Percentiles rank a stretch among this genome's conserved stretches.
phyloP scores from a whole-genome alignment of 2,888 invertebrate genomes.

The Tetragonisca angustula region DNA sequence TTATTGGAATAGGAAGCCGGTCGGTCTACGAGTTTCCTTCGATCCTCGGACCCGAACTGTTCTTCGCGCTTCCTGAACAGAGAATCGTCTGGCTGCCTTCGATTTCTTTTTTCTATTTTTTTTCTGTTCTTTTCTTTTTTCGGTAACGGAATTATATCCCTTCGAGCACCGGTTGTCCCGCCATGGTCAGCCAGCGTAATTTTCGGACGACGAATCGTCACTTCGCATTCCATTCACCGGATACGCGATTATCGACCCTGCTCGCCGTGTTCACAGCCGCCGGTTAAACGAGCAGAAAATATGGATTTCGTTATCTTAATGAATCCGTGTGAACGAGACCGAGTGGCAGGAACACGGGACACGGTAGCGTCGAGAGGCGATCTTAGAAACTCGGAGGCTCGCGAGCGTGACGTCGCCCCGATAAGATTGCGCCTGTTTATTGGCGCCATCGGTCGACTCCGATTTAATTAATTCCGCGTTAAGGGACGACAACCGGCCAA shows the following conservation, averaged over 20 bases:
- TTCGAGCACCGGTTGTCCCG: constrained; percentile 44
- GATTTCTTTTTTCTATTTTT: constrained; percentile 47
- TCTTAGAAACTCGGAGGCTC: constrained; percentile 25
- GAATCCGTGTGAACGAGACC: constrained; percentile 52
- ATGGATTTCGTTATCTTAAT: constrained; percentile 58
- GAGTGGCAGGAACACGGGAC: neutral
- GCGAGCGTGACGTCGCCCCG: constrained; percentile 26
- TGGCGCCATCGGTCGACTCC: constrained; percentile 26
- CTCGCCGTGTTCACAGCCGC: neutral
- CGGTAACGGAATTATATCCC: constrained; percentile 67
- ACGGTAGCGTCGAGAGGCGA: neutral
- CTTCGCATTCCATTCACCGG: constrained; percentile 69
- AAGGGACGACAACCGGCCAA: constrained; percentile 25
- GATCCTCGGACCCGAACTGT: neutral
- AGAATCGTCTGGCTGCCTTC: constrained; percentile 47
- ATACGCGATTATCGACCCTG: constrained; percentile 11
- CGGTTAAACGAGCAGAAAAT: constrained; percentile 22
- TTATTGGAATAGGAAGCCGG: constrained; percentile 20
- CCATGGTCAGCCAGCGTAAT: constrained; percentile 62
- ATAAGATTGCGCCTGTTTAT: constrained; percentile 54
- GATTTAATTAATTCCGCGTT: constrained; percentile 57
- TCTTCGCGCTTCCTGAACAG: constrained; percentile 54
- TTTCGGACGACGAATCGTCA: constrained; percentile 71
- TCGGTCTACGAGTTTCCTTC: neutral
- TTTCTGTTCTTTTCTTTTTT: no score